These are phyloP conservation scores for Bombycilla garrulus DNA, from an alignment of 2,113 vertebrate species.

Conservation along the genomic window DNA sequence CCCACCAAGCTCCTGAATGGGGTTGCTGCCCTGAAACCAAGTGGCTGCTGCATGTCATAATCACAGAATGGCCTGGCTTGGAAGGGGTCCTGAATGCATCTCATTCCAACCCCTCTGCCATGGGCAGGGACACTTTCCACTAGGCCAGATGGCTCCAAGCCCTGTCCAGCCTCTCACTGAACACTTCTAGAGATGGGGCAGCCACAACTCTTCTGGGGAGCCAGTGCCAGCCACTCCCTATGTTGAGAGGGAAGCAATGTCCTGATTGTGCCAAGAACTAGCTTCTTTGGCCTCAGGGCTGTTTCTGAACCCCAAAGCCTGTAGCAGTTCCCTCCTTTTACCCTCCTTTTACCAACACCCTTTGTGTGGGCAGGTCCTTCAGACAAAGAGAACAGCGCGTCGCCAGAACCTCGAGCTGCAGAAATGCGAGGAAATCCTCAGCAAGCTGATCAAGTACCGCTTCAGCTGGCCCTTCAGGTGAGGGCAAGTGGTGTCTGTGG, in stretches of 20 bases:
- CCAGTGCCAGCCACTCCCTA: neutral
- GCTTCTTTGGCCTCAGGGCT: neutral
- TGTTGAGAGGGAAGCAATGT: neutral
- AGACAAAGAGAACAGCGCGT: conserved; percentile 75
- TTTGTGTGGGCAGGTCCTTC: conserved; percentile 80
- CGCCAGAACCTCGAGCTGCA: conserved; percentile 86
- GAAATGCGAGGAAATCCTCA: conserved; percentile 92
- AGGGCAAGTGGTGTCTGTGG: neutral
- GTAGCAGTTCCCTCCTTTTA: neutral
- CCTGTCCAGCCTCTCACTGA: neutral
- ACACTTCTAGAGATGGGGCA: neutral
- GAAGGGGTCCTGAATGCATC: neutral
- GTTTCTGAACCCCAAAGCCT: neutral
- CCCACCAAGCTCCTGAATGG: neutral
- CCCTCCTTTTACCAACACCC: neutral
- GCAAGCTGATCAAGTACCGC: conserved; percentile 90
- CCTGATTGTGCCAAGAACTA: neutral
- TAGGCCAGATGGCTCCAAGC: neutral
- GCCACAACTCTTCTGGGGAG: neutral
- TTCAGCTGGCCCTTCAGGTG: conserved; percentile 99
- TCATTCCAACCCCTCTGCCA: neutral
- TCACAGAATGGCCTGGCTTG: neutral
- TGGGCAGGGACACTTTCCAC: neutral
- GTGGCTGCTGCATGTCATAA: neutral
- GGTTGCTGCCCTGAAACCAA: neutral